Evolutionary conservation across 2,888 invertebrate species (phyloP).

Genomic region (Eupithecia dodoneata): DNA sequence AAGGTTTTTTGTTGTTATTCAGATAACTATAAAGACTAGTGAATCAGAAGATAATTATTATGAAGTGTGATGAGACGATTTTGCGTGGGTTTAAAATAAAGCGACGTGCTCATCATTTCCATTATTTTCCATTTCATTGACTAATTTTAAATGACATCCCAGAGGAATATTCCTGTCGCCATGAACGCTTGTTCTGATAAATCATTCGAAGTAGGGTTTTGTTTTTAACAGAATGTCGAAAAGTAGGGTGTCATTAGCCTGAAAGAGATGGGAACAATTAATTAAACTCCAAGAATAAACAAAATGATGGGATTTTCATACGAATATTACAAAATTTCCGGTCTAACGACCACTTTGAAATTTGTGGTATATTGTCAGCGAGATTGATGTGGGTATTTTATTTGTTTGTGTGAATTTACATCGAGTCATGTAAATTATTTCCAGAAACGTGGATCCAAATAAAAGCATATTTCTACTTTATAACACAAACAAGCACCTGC

Average conservation of each 20-base stretch:
- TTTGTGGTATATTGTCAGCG: not conserved
- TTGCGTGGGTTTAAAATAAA: conserved; percentile 14
- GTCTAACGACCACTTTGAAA: not conserved
- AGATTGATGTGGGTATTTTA: not conserved
- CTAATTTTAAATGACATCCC: not conserved
- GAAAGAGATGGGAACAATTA: not conserved
- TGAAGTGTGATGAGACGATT: not conserved
- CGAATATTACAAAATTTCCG: not conserved
- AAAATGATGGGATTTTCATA: not conserved
- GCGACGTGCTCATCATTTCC: not conserved
- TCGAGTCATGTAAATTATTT: not conserved
- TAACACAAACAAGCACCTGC: not conserved
- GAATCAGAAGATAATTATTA: not conserved
- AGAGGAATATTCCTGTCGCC: not conserved
- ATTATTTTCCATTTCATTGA: conserved; percentile 12
- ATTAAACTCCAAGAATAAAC: not conserved
- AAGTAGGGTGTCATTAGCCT: not conserved
- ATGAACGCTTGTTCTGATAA: not conserved
- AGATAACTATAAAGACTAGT: not conserved
- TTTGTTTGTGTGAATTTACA: not conserved
- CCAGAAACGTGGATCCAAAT: not conserved
- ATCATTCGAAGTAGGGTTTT: not conserved
- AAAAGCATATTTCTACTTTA: not conserved
- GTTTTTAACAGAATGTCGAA: not conserved
- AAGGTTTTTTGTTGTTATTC: not conserved